Conservation (phyloP, 2,888 invertebrate genomes). For the Geophilus truncorum region DNA sequence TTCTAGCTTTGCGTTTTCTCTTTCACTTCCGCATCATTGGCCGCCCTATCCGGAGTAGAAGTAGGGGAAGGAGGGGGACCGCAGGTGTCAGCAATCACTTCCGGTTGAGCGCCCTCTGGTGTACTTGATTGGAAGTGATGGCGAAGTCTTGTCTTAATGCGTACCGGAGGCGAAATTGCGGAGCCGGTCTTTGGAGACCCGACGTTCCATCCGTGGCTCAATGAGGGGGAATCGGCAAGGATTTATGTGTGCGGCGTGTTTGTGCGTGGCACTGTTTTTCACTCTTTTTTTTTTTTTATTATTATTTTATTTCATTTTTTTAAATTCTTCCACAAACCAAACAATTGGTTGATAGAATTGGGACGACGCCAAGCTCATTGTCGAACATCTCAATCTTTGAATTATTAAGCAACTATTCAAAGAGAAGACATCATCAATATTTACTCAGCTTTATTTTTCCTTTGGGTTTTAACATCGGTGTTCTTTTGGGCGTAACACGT, state of each 20-base stretch:
- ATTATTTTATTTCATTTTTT: background rate
- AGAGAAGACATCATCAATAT: constrained; percentile 13
- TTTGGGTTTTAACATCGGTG: background rate
- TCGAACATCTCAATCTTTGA: background rate
- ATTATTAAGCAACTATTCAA: background rate
- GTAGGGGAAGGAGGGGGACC: constrained; percentile 10
- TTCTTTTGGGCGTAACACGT: background rate
- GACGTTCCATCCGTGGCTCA: constrained; percentile 6
- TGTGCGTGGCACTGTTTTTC: background rate
- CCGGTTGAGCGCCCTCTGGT: constrained; percentile 24
- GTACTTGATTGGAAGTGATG: constrained; percentile 23
- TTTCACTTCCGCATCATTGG: constrained; percentile 27
- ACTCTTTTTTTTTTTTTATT: background rate
- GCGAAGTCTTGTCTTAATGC: constrained; percentile 27
- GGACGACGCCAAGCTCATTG: background rate
- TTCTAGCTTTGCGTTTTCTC: constrained; percentile 23
- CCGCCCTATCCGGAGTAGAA: constrained; percentile 15
- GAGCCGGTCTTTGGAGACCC: constrained; percentile 18
- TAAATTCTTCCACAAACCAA: too few relatives aligned
- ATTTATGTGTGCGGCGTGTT: constrained; percentile 1
- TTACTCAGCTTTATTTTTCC: background rate
- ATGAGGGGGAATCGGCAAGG: constrained; percentile 27
- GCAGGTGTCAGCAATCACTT: constrained; percentile 27
- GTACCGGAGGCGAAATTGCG: constrained; percentile 24
- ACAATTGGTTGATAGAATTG: background rate